Percentiles rank a stretch among this genome's conserved stretches.
These are phyloP conservation scores for Anguilla marmorata DNA, from an alignment of 2,797 vertebrate genomes.

Conservation along the genomic window DNA sequence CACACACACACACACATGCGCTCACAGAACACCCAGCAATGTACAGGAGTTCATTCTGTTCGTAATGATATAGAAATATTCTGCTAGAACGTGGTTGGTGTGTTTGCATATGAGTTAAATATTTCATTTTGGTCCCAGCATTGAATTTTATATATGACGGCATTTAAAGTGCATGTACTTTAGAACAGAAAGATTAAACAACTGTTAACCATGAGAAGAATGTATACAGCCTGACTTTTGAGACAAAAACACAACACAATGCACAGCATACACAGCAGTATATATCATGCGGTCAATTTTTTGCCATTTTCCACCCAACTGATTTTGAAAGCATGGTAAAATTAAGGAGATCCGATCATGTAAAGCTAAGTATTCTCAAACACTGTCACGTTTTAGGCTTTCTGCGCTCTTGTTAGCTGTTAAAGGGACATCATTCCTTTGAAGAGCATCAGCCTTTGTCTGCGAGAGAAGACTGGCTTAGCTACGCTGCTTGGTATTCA, in stretches of 20 bases:
- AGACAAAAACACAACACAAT: neutral
- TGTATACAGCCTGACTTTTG: neutral
- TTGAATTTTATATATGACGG: neutral
- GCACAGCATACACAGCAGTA: neutral
- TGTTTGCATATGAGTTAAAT: neutral
- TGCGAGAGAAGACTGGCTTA: conserved; percentile 62
- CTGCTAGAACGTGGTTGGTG: neutral
- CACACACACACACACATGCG: neutral
- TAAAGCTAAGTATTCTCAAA: conserved; percentile 67
- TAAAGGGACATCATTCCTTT: conserved; percentile 65
- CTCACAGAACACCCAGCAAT: neutral
- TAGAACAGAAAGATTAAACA: neutral
- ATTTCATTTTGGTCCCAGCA: neutral
- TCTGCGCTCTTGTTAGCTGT: conserved; percentile 63
- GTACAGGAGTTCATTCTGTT: neutral
- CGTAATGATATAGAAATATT: neutral
- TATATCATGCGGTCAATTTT: conserved; percentile 45
- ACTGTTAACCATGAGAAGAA: neutral
- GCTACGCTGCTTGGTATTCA: conserved; percentile 71
- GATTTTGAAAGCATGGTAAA: conserved; percentile 38
- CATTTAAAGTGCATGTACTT: neutral
- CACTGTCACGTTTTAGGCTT: conserved; percentile 64
- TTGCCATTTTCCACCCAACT: conserved; percentile 39
- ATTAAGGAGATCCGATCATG: conserved; percentile 56
- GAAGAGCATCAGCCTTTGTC: conserved; percentile 70